Conservation (phyloP, 2,113 vertebrate species). For the Bos javanicus region DNA sequence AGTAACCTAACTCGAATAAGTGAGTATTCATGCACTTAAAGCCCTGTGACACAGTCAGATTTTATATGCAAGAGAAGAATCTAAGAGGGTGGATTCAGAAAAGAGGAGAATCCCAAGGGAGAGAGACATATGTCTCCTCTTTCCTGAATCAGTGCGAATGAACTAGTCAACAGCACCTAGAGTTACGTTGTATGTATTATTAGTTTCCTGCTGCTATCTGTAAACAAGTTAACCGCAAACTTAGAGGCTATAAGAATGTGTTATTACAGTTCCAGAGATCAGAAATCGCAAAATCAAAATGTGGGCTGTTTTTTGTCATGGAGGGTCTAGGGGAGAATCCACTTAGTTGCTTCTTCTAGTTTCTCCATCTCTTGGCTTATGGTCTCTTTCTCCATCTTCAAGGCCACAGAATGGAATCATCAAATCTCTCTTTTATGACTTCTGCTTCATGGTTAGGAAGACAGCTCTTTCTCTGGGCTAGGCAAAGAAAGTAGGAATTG, state of each 20-base stretch:
- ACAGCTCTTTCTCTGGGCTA: neutral
- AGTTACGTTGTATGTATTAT: neutral
- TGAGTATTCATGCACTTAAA: neutral
- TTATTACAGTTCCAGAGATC: neutral
- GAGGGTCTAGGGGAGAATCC: neutral
- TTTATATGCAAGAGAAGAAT: conserved; percentile 11
- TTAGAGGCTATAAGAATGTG: neutral
- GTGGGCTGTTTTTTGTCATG: neutral
- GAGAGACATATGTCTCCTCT: neutral
- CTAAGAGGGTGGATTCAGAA: conserved; percentile 8
- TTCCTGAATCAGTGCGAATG: neutral
- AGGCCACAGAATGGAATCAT: neutral
- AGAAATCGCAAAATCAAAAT: neutral
- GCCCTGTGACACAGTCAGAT: neutral
- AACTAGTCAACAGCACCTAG: neutral
- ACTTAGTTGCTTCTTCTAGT: neutral
- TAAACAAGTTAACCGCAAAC: neutral
- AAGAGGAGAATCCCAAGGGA: neutral
- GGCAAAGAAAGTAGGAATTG: neutral
- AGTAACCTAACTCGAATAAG: neutral
- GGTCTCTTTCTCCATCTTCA: neutral
- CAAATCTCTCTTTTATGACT: neutral
- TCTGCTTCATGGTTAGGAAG: neutral
- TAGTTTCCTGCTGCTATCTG: neutral
- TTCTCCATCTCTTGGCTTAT: neutral